Conservation (phyloP, 2,888 invertebrate genomes). For the Platycheirus albimanus region DNA sequence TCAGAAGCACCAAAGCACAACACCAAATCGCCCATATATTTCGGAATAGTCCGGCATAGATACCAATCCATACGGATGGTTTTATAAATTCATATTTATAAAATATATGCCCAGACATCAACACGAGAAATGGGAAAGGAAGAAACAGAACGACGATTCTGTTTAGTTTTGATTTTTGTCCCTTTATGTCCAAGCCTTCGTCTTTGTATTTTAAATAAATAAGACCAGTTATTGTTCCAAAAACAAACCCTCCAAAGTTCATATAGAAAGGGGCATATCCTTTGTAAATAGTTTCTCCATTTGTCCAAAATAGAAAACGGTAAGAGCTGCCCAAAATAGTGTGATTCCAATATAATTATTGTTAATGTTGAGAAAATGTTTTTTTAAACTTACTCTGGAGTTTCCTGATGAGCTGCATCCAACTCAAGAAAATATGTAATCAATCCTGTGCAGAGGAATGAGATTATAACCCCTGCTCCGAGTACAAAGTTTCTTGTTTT, state of each 20-base stretch:
- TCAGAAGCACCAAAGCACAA: conserved; percentile 77
- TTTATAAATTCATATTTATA: conserved; percentile 78
- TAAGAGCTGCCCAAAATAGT: conserved; percentile 62
- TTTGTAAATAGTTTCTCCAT: conserved; percentile 77
- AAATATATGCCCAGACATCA: conserved; percentile 77
- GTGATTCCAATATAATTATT: neutral
- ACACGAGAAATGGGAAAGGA: conserved; percentile 73
- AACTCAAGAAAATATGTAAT: conserved; percentile 77
- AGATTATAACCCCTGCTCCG: conserved; percentile 41
- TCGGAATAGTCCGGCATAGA: conserved; percentile 82
- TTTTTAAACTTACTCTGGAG: conserved; percentile 79
- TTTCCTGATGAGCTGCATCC: conserved; percentile 77
- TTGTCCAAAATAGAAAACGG: conserved; percentile 78
- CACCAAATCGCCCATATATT: conserved; percentile 81
- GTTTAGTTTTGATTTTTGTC: conserved; percentile 75
- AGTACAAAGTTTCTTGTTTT: conserved; percentile 63
- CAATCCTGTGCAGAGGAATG: conserved; percentile 76
- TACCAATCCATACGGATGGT: conserved; percentile 80
- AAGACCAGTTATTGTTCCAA: conserved; percentile 77
- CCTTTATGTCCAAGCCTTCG: conserved; percentile 54
- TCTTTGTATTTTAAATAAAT: conserved; percentile 75
- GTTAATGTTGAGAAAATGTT: neutral
- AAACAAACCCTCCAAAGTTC: conserved; percentile 79
- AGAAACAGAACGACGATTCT: conserved; percentile 75
- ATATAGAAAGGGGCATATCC: conserved; percentile 79